phyloP scores from a whole-genome alignment of 2,113 vertebrate species.

The Butorides virescens region DNA sequence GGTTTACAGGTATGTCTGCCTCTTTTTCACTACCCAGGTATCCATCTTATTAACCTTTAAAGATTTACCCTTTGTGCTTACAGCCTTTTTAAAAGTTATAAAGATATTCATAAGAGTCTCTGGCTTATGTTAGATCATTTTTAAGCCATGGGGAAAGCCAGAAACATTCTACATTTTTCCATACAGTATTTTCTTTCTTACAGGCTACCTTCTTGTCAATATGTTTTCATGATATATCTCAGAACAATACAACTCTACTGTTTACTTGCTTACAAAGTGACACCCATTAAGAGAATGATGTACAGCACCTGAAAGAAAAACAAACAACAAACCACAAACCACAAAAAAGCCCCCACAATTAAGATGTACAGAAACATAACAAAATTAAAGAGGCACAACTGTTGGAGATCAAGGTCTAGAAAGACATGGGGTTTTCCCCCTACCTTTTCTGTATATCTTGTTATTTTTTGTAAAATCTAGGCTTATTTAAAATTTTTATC shows the following conservation, averaged over 20 bases:
- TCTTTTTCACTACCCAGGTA: neutral
- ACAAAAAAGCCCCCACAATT: neutral
- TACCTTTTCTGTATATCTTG: neutral
- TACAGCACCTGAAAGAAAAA: neutral
- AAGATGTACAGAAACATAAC: neutral
- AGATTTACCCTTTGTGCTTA: neutral
- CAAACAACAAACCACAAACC: neutral
- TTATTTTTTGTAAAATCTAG: neutral
- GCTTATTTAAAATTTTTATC: neutral
- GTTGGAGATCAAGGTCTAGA: neutral
- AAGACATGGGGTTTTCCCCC: fast-evolving
- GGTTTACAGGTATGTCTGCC: neutral
- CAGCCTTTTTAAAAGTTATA: neutral
- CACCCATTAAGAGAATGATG: neutral
- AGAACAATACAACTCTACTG: neutral
- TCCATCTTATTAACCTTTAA: neutral
- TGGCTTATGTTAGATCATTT: neutral
- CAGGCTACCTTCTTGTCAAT: neutral
- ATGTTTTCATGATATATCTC: neutral
- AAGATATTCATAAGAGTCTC: neutral
- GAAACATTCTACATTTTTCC: neutral
- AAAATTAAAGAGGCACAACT: neutral
- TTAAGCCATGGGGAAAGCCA: neutral
- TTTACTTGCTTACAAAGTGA: neutral
- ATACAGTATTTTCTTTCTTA: neutral